Base-by-base conservation (phyloP, 2,113 vertebrate genomes). In the Xenopus borealis region DNA sequence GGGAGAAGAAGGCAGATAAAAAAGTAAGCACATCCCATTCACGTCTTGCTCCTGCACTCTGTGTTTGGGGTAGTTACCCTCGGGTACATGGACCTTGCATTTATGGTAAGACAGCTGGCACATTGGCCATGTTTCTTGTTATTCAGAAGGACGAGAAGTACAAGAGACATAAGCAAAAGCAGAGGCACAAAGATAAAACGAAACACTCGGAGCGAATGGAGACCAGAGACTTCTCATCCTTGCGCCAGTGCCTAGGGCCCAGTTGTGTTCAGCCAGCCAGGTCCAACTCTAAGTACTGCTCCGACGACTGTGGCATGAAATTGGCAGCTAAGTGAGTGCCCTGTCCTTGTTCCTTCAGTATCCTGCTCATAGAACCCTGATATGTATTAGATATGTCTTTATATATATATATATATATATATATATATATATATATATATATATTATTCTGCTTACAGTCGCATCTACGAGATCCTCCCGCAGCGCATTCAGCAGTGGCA, bases 401-500 rank as follows among this genome's bases (percentile, higher is more conserved):
- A 27, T 27, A 27, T 2, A 27, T 27, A 27, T 27, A 27, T 27
- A 27, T 27, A 3, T 27, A 27, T 27, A 27, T 27, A 27, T 27
- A 27, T 27, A 27, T 27, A 3, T 27, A 27, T n/a, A n/a, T n/a
- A n/a, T n/a, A n/a, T n/a, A n/a, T n/a, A n/a, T n/a, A n/a, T n/a
- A n/a, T n/a, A n/a, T 19, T 44, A 23, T 57, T 5, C 14, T 33
- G 3, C 47, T 3, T 11, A 1, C 80, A 98, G 95, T 79, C 95
- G 95, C 4, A 98, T 98, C 85, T 97, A 98, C 3, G 96, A 97
- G 86, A 98, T 98, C 86, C 94, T 96, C 2, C 96, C 96, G 0
- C 96, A 98, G 88, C 93, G 95, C 1, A 97, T 98, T 81, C 96
- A 98, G 85, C 96, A 98, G 87, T 98, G 96, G 96, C 95, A 98